phyloP scores from a whole-genome alignment of 2,888 invertebrate species.

The Perithous albicinctus region DNA sequence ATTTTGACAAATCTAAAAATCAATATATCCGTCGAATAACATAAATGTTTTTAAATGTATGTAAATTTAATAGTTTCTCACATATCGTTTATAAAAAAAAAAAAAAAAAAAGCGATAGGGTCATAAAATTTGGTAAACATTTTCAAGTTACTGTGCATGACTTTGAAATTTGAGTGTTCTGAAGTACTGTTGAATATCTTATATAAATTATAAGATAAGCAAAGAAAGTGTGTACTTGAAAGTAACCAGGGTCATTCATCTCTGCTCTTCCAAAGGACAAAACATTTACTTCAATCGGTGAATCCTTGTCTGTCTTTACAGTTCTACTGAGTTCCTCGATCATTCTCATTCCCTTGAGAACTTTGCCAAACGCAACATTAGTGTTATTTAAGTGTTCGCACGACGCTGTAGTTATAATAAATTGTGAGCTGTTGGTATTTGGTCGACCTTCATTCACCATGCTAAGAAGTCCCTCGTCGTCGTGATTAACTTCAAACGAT shows the following conservation, averaged over 20 bases:
- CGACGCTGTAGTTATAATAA: constrained; percentile 93
- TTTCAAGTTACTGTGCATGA: too few relatives aligned
- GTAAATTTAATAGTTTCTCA: too few relatives aligned
- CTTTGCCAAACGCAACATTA: constrained; percentile 93
- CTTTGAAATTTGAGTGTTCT: too few relatives aligned
- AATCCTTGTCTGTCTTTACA: constrained; percentile 86
- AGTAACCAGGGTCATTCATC: background rate
- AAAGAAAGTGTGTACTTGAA: background rate
- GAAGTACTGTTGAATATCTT: too few relatives aligned
- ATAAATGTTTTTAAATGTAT: too few relatives aligned
- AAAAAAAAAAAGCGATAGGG: too few relatives aligned
- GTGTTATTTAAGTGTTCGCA: constrained; percentile 92
- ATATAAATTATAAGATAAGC: background rate
- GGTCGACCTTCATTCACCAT: constrained; percentile 92
- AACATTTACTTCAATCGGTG: constrained; percentile 87
- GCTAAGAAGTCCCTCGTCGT: constrained; percentile 89
- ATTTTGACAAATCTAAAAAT: too few relatives aligned
- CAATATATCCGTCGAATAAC: too few relatives aligned
- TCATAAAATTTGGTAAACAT: too few relatives aligned
- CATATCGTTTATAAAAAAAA: too few relatives aligned
- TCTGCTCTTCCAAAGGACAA: background rate
- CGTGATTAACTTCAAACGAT: constrained; percentile 90
- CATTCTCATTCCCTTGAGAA: constrained; percentile 91
- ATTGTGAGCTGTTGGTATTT: constrained; percentile 97
- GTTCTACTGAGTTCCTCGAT: constrained; percentile 90